Evolutionary conservation across 1,140 invertebrate genomes (phyloP).

Genomic region (Choristoneura fumiferana): DNA sequence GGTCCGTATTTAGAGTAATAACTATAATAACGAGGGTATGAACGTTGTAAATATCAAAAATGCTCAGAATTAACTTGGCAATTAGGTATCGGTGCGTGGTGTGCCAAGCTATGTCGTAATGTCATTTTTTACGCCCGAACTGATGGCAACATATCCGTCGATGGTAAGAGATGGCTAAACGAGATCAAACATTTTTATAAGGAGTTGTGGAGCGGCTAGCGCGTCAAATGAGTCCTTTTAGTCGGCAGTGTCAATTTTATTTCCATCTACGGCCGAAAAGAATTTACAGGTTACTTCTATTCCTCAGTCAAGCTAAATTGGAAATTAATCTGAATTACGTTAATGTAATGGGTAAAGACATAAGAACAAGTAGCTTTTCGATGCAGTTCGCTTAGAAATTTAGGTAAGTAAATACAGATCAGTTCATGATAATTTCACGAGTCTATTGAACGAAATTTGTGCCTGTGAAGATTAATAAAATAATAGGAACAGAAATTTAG

Average conservation of each 20-base stretch:
- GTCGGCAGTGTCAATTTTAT: neutral
- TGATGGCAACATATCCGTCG: conserved; percentile 4
- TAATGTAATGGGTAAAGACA: neutral
- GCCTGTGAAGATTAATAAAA: too few species aligned
- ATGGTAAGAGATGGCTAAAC: neutral
- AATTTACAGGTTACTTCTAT: neutral
- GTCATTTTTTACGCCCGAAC: neutral
- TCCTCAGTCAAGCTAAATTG: conserved; percentile 7
- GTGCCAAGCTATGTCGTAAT: conserved; percentile 3
- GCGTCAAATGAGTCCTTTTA: neutral
- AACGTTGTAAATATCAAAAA: conserved; percentile 14
- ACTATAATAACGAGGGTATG: neutral
- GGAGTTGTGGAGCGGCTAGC: neutral
- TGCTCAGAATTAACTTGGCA: conserved; percentile 3
- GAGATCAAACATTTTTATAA: conserved; percentile 1
- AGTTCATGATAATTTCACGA: too few species aligned
- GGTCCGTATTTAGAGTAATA: neutral
- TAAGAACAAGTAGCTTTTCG: neutral
- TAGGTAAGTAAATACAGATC: too few species aligned
- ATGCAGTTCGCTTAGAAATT: too few species aligned
- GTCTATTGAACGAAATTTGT: too few species aligned
- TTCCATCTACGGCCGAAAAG: neutral
- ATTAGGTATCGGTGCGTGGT: neutral
- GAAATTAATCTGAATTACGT: neutral
- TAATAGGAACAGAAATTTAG: too few species aligned